Conservation (phyloP, 2,113 vertebrate species). For the Gallinago undulata region DNA sequence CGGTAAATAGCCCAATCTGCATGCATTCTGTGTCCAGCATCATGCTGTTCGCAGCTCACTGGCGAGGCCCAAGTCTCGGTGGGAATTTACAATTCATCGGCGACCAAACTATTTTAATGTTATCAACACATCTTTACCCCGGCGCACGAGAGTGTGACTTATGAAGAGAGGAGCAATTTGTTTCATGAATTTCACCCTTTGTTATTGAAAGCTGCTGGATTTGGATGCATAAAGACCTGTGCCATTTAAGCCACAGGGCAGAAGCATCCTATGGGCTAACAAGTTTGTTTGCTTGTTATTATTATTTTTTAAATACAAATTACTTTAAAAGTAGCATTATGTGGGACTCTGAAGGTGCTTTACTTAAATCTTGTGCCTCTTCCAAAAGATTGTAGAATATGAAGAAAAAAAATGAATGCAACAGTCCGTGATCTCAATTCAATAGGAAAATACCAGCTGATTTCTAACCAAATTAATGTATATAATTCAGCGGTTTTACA, state of each 20-base stretch:
- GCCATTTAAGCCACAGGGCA: slow-evolving; percentile 75
- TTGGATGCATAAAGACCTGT: slow-evolving; percentile 77
- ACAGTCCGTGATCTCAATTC: background rate
- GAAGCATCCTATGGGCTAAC: slow-evolving; percentile 69
- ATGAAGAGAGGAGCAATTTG: slow-evolving; percentile 76
- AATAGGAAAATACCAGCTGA: background rate
- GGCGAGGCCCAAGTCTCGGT: slow-evolving; percentile 54
- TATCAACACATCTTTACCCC: slow-evolving; percentile 75
- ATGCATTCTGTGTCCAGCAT: slow-evolving; percentile 36
- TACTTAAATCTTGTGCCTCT: slow-evolving; percentile 53
- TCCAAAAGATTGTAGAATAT: slow-evolving; percentile 59
- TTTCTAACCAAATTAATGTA: slow-evolving; percentile 18
- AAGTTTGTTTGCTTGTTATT: slow-evolving; percentile 75
- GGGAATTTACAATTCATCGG: slow-evolving; percentile 76
- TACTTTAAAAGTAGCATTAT: slow-evolving; percentile 71
- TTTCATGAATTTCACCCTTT: slow-evolving; percentile 79
- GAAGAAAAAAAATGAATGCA: background rate
- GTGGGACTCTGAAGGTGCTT: slow-evolving; percentile 68
- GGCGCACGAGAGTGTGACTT: slow-evolving; percentile 59
- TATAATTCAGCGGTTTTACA: background rate
- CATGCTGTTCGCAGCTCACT: slow-evolving; percentile 54
- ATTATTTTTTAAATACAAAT: slow-evolving; percentile 72
- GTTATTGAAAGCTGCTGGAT: slow-evolving; percentile 78
- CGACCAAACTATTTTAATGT: slow-evolving; percentile 71
- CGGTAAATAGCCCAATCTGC: slow-evolving; percentile 55